Base-by-base conservation (phyloP, 1,140 invertebrate genomes). In the Lordiphosa stackelbergi region DNA sequence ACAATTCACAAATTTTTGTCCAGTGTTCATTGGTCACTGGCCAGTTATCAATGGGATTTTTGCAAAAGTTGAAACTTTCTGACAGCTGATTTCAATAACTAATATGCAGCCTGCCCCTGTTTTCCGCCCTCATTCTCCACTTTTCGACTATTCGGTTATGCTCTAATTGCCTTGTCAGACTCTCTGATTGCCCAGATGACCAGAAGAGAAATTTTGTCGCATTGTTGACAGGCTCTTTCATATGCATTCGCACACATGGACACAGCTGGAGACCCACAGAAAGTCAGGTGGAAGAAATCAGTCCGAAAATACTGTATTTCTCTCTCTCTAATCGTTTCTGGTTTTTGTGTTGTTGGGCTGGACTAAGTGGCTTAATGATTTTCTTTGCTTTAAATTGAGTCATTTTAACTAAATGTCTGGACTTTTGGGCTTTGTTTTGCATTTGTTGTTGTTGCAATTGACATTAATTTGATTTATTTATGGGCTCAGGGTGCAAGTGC, bases 1-100 rank as follows among this genome's bases (percentile, higher is more conserved):
- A 22, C 4, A 11, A 11, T 7, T 11, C 22, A 31, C n/a, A 45
- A 41, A 31, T 9, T 62, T 53, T 58, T 12, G 35, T 5, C 1
- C 51, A 59, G 51, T 54, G 55, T 60, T 34, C 41, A 38, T 35
- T 40, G 36, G 37, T 5, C 34, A 56, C 51, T 58, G 63, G 48
- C 45, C 64, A 69, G 56, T 73, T 72, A 64, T 69, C 77, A 66
- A 64, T 69, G 68, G 59, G 64, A 72, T 70, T 71, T 74, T 66
- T 72, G 75, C 63, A 46, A 56, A 55, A 55, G 59, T 81, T 49
- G 60, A 69, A 83, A 81, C 78, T 83, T 81, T 81, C 69, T 60
- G 77, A 83, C 77, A 81, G 77, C 78, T 81, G 77, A 81, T 77
- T 81, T 84, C 77, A 83, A 77, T 84, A 81, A 81, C 77, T 81